Evolutionary conservation across 2,888 invertebrate species (phyloP), one percentile per base, ranked within the genome.

Genomic region (Galerucella nymphaeae): DNA sequence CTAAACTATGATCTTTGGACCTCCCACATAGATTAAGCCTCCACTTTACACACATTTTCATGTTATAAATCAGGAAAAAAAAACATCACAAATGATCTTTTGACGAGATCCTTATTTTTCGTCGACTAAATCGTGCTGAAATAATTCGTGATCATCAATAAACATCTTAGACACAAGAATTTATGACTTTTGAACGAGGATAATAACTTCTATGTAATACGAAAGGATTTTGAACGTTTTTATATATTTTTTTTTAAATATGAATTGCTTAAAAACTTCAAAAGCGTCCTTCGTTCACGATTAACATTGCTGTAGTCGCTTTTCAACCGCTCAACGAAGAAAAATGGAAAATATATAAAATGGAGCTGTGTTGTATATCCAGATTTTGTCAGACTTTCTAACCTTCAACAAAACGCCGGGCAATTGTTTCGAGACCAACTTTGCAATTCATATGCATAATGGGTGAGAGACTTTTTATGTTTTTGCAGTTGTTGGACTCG

Each of bases 141-240:
- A 73, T 77, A 77, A 77, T 74, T 62, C 70, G 72, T 42, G 69
- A 72, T 70, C 77, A 75, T 77, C 77, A 77, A 77, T 75, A 75
- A 77, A 75, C 74, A 75, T 77, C 72, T 61, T 75, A 55, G 55
- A 30, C 30, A 53, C 42, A 50, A 55, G 69, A 70, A 76, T 76
- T 76, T 68, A 76, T 70, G 74, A 72, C 72, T 50, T 30, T 30
- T 30, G 30, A 5, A 30, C 30, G 30, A 30, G 2, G 30, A n/a
- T 4, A 4, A 30, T 5, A 30, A 4, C 30, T 5, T 30, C 30
- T 30, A 30, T 2, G 2, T 30, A 4, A 5, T 30, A 30, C 30
- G 30, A 30, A 30, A 30, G 30, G 5, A 30, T 30, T 2, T 30
- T 5, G 30, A 4, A 2, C 30, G 30, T 2, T 4, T 30, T 30